Evolutionary conservation across 2,113 vertebrate species (phyloP).

Genomic region (Saguinus midas): DNA sequence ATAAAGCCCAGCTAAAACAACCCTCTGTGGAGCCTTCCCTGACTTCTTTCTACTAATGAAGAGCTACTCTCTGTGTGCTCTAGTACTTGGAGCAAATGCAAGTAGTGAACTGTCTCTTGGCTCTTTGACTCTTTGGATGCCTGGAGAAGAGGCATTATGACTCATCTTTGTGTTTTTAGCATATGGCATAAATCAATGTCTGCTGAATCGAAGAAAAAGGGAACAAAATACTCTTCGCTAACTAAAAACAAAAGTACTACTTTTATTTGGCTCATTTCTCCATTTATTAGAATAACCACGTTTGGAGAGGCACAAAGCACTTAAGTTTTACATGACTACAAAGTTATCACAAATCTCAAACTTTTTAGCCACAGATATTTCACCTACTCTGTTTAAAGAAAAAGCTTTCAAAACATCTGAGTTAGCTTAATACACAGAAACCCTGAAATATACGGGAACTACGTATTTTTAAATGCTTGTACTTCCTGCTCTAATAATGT

Average conservation of each 20-base stretch:
- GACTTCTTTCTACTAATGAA: neutral
- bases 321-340: conserved; percentile 73
- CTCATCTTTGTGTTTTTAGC: neutral
- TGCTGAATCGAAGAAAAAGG: neutral
- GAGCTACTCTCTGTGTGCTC: neutral
- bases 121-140: neutral
- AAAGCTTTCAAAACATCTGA: conserved; percentile 64
- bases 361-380: conserved; percentile 69
- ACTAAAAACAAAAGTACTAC: conserved; percentile 66
- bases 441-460: conserved; percentile 54
- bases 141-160: neutral
- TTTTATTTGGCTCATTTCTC: conserved; percentile 66
- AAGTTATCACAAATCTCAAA: conserved; percentile 75
- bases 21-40: neutral
- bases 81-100: neutral
- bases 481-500: conserved; percentile 56
- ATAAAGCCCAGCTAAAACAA: neutral
- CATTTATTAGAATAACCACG: conserved; percentile 77
- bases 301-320: conserved; percentile 73
- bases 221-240: neutral
- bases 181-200: neutral
- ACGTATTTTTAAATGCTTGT: conserved; percentile 46
- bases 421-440: conserved; percentile 53
- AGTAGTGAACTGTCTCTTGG: neutral
- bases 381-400: conserved; percentile 63